These are phyloP conservation scores for Malaclemys terrapin DNA, from an alignment of 2,113 vertebrate genomes.

Conservation along the genomic window DNA sequence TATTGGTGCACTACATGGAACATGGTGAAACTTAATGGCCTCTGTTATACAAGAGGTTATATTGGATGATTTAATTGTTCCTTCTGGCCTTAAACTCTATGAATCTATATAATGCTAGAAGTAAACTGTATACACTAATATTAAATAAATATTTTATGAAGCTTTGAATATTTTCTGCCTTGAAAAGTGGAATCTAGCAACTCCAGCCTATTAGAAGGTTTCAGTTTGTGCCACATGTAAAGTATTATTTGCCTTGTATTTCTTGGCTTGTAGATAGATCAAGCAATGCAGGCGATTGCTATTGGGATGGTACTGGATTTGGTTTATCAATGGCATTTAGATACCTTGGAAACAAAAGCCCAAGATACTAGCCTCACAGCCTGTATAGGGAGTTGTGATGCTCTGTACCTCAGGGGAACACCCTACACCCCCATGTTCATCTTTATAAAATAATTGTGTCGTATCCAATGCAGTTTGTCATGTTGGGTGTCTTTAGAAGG, in stretches of 20 bases:
- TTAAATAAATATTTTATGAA: not conserved
- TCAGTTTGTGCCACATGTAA: not conserved
- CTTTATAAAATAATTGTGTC: too few species aligned
- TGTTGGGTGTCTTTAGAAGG: too few species aligned
- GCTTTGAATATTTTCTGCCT: not conserved
- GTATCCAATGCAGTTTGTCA: too few species aligned
- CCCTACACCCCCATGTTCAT: too few species aligned
- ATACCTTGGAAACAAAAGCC: not conserved
- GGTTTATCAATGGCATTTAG: not conserved
- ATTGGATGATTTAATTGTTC: not conserved
- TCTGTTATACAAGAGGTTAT: not conserved
- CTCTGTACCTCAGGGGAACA: too few species aligned
- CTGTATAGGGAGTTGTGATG: not conserved
- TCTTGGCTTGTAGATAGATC: not conserved
- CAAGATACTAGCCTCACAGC: not conserved
- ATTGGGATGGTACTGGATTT: not conserved
- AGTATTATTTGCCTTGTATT: not conserved
- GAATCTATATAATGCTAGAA: not conserved
- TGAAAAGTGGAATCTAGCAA: not conserved
- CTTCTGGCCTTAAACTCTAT: not conserved
- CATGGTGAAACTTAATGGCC: not conserved
- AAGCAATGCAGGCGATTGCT: not conserved
- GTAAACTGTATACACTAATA: not conserved
- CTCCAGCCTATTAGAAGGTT: not conserved
- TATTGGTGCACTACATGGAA: not conserved